These are phyloP conservation scores for Uloborus diversus DNA, from an alignment of 1,140 invertebrate species.

Conservation along the genomic window DNA sequence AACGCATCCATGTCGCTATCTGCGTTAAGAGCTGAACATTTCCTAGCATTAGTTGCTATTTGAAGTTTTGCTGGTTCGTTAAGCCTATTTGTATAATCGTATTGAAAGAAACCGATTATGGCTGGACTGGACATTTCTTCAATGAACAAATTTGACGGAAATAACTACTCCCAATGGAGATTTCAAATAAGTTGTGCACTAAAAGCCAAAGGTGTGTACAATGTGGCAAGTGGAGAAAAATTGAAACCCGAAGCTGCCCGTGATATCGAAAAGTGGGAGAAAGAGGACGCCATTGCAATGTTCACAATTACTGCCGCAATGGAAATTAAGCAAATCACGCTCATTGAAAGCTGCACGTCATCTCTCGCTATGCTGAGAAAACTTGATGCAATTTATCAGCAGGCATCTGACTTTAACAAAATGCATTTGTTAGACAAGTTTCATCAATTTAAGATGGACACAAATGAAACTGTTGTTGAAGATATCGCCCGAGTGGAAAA, in stretches of 20 bases:
- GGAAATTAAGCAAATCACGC: not conserved
- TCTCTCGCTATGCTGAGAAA: not conserved
- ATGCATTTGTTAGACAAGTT: constrained; percentile 10
- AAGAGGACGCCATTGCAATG: not conserved
- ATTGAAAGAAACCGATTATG: no score
- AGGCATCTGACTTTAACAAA: constrained; percentile 19
- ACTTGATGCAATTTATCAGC: not conserved
- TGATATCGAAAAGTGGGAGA: not conserved
- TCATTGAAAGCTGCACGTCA: not conserved
- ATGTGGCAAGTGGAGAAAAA: not conserved
- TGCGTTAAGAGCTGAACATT: no score
- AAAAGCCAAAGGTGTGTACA: constrained; percentile 18
- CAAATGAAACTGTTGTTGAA: not conserved
- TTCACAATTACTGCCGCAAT: not conserved
- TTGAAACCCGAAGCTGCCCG: not conserved
- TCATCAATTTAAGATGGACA: constrained; percentile 16
- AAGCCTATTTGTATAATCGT: no score
- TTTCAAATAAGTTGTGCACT: constrained; percentile 12
- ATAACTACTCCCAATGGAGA: constrained; percentile 1
- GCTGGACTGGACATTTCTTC: not conserved
- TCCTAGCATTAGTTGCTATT: no score
- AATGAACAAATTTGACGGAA: not conserved
- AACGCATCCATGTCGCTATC: no score
- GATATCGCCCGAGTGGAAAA: not conserved
- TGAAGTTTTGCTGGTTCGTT: no score